These are phyloP conservation scores for Eciton burchellii DNA, from an alignment of 1,140 invertebrate species.

Conservation along the genomic window DNA sequence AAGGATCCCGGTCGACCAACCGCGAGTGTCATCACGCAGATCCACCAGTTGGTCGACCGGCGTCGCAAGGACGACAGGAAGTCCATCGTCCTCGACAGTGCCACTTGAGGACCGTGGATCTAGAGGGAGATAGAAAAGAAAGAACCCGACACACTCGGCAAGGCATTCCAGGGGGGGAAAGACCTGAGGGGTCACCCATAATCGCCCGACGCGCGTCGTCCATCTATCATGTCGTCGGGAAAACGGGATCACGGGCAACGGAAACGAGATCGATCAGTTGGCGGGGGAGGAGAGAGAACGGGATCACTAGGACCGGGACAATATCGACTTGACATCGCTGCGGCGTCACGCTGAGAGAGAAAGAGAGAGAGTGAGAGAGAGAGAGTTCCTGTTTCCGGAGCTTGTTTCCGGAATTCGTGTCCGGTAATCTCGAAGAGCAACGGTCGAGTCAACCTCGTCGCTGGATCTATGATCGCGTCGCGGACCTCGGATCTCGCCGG, in stretches of 20 bases:
- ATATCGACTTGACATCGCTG: not conserved
- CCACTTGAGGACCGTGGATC: constrained; percentile 64
- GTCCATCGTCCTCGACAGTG: constrained; percentile 58
- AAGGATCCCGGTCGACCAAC: not conserved
- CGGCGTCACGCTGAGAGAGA: constrained; percentile 11
- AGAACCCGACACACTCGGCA: constrained; percentile 66
- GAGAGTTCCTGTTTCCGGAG: constrained; percentile 25
- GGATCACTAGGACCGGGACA: constrained; percentile 6
- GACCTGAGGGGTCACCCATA: constrained; percentile 34
- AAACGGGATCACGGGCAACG: not conserved
- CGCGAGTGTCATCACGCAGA: constrained; percentile 17
- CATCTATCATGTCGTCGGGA: constrained; percentile 22
- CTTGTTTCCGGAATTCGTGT: constrained; percentile 6
- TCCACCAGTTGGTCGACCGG: constrained; percentile 19
- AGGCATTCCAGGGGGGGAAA: constrained; percentile 65
- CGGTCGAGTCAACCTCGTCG: not conserved
- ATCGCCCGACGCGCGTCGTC: constrained; percentile 39
- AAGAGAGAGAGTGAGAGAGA: constrained; percentile 28
- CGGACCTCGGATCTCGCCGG: constrained; percentile 6
- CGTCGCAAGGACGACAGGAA: constrained; percentile 53
- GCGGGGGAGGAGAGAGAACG: not conserved
- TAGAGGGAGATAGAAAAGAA: constrained; percentile 67
- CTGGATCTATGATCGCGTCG: constrained; percentile 34
- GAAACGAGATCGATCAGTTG: not conserved
- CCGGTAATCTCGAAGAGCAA: not conserved